phyloP scores from a whole-genome alignment of 2,113 vertebrate genomes.

The Centrocercus urophasianus region DNA sequence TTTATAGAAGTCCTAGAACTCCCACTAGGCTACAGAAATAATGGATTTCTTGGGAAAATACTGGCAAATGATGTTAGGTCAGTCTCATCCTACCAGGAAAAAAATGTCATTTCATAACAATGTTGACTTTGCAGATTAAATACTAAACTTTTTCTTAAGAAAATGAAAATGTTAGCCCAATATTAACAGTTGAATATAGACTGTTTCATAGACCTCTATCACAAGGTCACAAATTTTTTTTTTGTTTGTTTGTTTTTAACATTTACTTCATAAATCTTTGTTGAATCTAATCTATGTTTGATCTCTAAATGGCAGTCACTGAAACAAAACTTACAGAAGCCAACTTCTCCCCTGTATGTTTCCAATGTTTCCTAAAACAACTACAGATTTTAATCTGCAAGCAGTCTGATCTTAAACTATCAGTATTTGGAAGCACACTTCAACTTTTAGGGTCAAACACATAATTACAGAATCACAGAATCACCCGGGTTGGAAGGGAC shows the following conservation, averaged over 20 bases:
- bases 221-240: neutral
- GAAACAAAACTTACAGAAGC: neutral
- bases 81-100: neutral
- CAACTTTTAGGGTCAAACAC: neutral
- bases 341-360: neutral
- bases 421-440: neutral
- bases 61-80: neutral
- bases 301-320: neutral
- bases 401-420: neutral
- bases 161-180: neutral
- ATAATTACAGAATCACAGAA: too few relatives aligned
- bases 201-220: neutral
- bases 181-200: neutral
- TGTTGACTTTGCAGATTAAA: neutral
- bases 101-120: neutral
- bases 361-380: neutral
- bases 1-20: neutral
- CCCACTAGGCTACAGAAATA: neutral
- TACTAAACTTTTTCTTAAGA: neutral
- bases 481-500: too few relatives aligned
- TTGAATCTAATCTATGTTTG: neutral
- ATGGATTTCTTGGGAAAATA: neutral
- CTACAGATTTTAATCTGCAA: neutral
- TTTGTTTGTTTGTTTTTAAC: neutral
- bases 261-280: neutral